Base-by-base conservation (phyloP, 2,113 vertebrate genomes). In the Periophthalmodon schlosseri region DNA sequence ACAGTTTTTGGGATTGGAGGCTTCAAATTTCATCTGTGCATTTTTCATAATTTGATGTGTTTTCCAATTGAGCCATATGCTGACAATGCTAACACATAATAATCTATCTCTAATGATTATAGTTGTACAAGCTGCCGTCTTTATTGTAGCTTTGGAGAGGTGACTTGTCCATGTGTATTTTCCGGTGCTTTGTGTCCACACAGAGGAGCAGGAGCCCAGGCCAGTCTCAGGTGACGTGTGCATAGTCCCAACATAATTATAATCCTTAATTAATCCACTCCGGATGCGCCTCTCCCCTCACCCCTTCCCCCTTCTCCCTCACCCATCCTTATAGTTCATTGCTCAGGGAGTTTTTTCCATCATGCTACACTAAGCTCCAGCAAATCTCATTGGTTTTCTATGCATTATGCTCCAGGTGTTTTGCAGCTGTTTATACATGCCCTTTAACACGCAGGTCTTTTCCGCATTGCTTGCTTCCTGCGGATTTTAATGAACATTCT, bases 231-330 rank as follows among this genome's bases (percentile, higher is more conserved):
- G 91, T 89, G 91, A 91, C 84, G 78, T 75, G 76, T 65, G 88
- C 75, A 79, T 67, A 73, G 86, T 91, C 90, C 89, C 89, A 87
- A 77, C 84, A 83, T 92, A 90, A 92, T 92, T 94, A 92, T 91
- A 91, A 91, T 88, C 88, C 88, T 90, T 93, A 93, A 93, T 93
- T 91, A 92, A 92, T 89, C 86, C 86, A 91, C 84, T 85, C 87
- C 46, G 85, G 89, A 91, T 91, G 73, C 75, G 14, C 78, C 73
- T 68, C 54, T 2, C 69, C 33, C 69, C 46, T n/a, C 28, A 28
- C 28, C 28, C 28, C n/a, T n/a, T n/a, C n/a, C 60, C 49, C 66
- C 1, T 52, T 56, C 52, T n/a, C 52, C 20, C 52, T 56, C 52
- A 21, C 14, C 74, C 47, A 50, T 66, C 21, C 73, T 49, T 75